Evolutionary conservation across 1,140 invertebrate species (phyloP).

Genomic region (Stenopsyche tienmushanensis): DNA sequence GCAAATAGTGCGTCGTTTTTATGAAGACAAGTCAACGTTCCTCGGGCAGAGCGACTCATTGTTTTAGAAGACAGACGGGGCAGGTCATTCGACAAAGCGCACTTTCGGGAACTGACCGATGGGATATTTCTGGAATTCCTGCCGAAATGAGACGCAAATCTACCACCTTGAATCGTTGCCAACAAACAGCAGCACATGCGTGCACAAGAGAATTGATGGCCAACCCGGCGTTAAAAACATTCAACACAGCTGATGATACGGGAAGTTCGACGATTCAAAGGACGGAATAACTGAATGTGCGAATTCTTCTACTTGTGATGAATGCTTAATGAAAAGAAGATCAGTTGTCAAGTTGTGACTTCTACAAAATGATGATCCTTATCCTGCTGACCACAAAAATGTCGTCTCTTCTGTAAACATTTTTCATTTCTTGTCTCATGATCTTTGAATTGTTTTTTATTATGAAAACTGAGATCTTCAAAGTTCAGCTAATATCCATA

Average conservation of each 20-base stretch:
- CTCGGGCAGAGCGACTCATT: not conserved
- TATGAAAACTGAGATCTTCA: not conserved
- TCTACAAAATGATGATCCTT: too few relatives aligned
- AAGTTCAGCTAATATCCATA: not conserved
- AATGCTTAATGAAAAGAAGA: not conserved
- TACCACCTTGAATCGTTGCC: slow-evolving; percentile 18
- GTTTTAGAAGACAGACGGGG: not conserved
- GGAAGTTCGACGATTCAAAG: too few relatives aligned
- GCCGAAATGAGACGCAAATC: slow-evolving; percentile 23
- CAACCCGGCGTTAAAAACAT: not conserved
- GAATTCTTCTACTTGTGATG: too few relatives aligned
- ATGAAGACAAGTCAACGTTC: not conserved
- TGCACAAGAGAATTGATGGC: not conserved
- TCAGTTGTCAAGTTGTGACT: not conserved
- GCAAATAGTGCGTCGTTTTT: too few relatives aligned
- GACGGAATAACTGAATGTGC: too few relatives aligned
- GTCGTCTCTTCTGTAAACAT: not conserved
- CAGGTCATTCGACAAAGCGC: slow-evolving; percentile 10
- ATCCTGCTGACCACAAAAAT: too few relatives aligned
- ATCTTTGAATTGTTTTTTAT: not conserved
- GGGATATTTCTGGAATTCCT: slow-evolving; percentile 8
- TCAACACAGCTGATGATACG: not conserved
- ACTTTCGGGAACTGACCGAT: slow-evolving; percentile 10
- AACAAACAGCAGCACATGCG: not conserved
- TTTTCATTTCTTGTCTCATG: not conserved